Base-by-base conservation (phyloP, 2,113 vertebrate genomes). In the Egretta garzetta region DNA sequence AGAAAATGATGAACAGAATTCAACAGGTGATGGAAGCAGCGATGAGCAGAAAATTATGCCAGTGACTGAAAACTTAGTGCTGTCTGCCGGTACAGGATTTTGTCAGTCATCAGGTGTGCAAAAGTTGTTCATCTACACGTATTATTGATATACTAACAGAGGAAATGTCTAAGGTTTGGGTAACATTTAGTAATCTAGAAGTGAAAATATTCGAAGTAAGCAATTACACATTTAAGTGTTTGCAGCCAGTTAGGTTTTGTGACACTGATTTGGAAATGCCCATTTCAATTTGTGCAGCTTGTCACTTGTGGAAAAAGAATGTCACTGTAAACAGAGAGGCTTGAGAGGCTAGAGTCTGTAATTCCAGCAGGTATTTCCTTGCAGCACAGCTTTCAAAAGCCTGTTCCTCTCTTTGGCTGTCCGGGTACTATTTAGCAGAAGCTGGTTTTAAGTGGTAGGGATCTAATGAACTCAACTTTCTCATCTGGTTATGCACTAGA, bases 1-100 rank as follows among this genome's bases (percentile, higher is more conserved):
- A 73, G 98, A 97, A 94, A 97, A 97, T 4, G 97, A 98, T 64
- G 97, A 98, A 49, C 97, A 98, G 88, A 98, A 98, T 96, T 98
- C 98, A 50, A 66, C 92, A 8, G 99, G 97, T 4, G 99, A 99
- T 17, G 99, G 98, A 75, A 99, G 99, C 80, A 98, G 97, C 4
- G 99, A 99, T 41, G 98, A 99, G 79, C 99, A 99, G 97, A 99
- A 99, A 98, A 99, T 99, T 87, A 99, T 99, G 85, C 99, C 99
- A 3, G 98, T 99, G 77, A 98, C 99, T 15, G 99, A 99, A 79
- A 99, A 98, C 92, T 97, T 98, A 63, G 75, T 98, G 50, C 82
- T 98, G 33, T 97, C 98, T 66, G 96, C 98, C 64, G 96, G 97
- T 64, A 88, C 97, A 71, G 97, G 98, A 93, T 99, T 99, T 98